Evolutionary conservation across 2,113 vertebrate species (phyloP).

Genomic region (Melanerpes formicivorus): DNA sequence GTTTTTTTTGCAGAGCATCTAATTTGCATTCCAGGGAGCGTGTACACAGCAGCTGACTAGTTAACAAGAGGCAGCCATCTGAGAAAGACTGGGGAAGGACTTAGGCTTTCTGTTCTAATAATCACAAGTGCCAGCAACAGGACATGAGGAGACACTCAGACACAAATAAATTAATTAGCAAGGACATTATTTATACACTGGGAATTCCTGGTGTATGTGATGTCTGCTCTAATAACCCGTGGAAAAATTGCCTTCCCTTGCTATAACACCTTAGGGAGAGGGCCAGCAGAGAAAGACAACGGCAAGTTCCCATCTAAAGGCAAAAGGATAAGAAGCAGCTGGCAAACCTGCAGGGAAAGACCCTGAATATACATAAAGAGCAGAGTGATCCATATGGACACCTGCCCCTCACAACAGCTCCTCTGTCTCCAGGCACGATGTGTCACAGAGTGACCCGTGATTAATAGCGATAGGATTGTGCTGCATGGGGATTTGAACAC

Average conservation of each 20-base stretch:
- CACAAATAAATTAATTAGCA: constrained; percentile 69
- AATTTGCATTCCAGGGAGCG: constrained; percentile 15
- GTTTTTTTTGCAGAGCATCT: neutral
- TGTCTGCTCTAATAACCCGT: constrained; percentile 62
- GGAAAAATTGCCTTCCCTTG: constrained; percentile 28
- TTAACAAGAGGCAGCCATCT: constrained; percentile 1
- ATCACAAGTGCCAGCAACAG: constrained; percentile 10
- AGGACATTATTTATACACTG: constrained; percentile 67
- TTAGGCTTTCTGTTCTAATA: constrained; percentile 35
- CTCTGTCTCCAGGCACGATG: neutral
- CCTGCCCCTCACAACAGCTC: neutral
- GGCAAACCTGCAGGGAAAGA: neutral
- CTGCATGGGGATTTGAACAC: neutral
- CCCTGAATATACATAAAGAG: neutral
- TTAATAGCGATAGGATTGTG: neutral
- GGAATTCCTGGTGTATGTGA: constrained; percentile 52
- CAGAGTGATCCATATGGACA: neutral
- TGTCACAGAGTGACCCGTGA: neutral
- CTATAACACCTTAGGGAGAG: neutral
- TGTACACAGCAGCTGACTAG: neutral
- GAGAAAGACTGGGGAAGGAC: constrained; percentile 23
- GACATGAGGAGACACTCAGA: constrained; percentile 1
- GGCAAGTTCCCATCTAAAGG: neutral
- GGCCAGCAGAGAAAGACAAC: neutral
- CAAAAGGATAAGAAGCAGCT: neutral